Evolutionary conservation across 2,113 vertebrate genomes (phyloP).

Genomic region (Atrichornis clamosus): DNA sequence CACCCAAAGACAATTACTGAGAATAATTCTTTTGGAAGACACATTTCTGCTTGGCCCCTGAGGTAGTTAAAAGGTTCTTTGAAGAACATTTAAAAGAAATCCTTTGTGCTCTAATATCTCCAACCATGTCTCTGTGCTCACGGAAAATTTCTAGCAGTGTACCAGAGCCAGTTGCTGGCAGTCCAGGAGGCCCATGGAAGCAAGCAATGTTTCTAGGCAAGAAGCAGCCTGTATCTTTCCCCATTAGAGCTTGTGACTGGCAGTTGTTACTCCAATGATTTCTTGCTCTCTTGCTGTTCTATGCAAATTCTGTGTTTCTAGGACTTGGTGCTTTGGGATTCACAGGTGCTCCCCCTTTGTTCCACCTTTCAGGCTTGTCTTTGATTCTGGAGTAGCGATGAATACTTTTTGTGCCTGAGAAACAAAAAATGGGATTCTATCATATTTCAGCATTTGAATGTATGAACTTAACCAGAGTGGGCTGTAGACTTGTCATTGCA

Average conservation of each 20-base stretch:
- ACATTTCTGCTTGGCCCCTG: fast-evolving
- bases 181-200: background rate
- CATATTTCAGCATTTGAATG: conserved; percentile 27
- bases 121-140: background rate
- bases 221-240: background rate
- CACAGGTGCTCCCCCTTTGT: background rate
- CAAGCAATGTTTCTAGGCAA: background rate
- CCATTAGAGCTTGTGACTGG: background rate
- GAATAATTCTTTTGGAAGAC: background rate
- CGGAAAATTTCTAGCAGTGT: background rate
- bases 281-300: background rate
- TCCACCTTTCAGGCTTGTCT: background rate
- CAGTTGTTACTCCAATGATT: background rate
- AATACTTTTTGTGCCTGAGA: background rate
- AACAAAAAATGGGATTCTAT: conserved; percentile 40
- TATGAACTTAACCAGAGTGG: conserved; percentile 7
- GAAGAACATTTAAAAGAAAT: background rate
- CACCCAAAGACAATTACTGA: background rate
- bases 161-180: background rate
- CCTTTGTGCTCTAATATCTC: background rate
- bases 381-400: background rate
- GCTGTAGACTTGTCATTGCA: background rate
- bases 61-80: background rate
- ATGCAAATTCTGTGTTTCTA: background rate
- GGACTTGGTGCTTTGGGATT: background rate